Percentiles rank a stretch among this genome's conserved stretches.
phyloP scores from a whole-genome alignment of 1,140 invertebrate genomes.

The Drosophila novamexicana region DNA sequence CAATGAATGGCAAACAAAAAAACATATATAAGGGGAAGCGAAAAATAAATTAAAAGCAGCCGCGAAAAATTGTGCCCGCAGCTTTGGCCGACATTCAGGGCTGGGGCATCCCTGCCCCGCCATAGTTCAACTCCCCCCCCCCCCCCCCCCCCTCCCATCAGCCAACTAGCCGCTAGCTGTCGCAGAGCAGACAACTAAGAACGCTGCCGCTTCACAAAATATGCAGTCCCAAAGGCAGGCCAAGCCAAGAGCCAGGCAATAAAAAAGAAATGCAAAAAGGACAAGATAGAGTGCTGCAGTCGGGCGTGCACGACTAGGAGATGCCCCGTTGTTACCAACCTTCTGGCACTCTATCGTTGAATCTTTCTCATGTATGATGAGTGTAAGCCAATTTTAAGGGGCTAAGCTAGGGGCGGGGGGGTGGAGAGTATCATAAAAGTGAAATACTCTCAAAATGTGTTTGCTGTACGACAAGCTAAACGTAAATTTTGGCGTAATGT shows the following conservation, averaged over 20 bases:
- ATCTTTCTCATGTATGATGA: too few species aligned
- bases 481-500: too few species aligned
- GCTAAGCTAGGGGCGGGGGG: too few species aligned
- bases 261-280: slow-evolving; percentile 34
- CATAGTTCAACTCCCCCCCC: too few species aligned
- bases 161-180: neutral
- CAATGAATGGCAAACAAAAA: slow-evolving; percentile 45
- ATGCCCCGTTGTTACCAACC: too few species aligned
- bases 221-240: slow-evolving; percentile 48
- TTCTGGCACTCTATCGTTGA: too few species aligned
- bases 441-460: too few species aligned
- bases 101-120: neutral
- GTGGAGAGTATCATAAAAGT: too few species aligned
- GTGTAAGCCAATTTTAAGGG: too few species aligned
- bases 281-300: neutral
- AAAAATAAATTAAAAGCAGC: slow-evolving; percentile 46
- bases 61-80: slow-evolving; percentile 33
- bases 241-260: slow-evolving; percentile 18
- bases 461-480: too few species aligned
- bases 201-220: slow-evolving; percentile 59
- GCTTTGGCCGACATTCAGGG: slow-evolving; percentile 50
- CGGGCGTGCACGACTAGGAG: too few species aligned
- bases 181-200: slow-evolving; percentile 24
- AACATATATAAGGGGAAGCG: neutral
- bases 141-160: neutral